A percentile compares a stretch with the other conserved stretches of the same genome.
These are phyloP conservation scores for Nannoperca australis DNA, from an alignment of 2,797 vertebrate genomes.

Conservation along the genomic window DNA sequence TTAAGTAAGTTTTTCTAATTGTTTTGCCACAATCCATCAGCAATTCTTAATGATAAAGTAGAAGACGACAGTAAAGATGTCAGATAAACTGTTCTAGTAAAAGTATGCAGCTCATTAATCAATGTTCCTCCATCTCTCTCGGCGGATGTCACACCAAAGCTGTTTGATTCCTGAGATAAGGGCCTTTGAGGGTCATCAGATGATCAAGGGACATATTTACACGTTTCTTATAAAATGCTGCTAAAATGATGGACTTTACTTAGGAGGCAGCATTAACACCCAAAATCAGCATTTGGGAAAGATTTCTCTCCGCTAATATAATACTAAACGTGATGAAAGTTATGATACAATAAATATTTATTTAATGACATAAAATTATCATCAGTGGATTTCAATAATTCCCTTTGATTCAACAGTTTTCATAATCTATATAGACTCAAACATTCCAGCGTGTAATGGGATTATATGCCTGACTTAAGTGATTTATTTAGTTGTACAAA, in stretches of 20 bases:
- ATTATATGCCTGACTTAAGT: neutral
- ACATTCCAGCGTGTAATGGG: neutral
- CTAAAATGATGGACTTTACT: neutral
- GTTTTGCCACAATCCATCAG: neutral
- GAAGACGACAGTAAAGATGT: no score
- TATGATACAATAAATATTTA: neutral
- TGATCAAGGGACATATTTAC: neutral
- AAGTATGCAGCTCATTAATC: neutral
- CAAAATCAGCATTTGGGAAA: neutral
- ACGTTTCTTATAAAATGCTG: neutral
- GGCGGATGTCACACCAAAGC: slow-evolving; percentile 3
- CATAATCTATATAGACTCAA: neutral
- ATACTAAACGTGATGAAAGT: neutral
- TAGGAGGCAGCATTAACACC: neutral
- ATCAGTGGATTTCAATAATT: neutral
- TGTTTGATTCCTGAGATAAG: slow-evolving; percentile 6
- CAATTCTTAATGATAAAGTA: neutral
- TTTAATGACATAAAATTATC: neutral
- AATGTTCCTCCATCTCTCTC: neutral
- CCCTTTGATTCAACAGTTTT: neutral
- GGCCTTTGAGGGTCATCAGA: slow-evolving; percentile 4
- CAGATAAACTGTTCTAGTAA: neutral
- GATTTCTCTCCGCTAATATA: neutral
- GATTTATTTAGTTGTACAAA: neutral
- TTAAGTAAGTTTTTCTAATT: slow-evolving; percentile 2